Percentiles rank a stretch among this genome's conserved stretches.
These are phyloP conservation scores for Trichonephila inaurata DNA, from an alignment of 1,140 invertebrate species.

Conservation along the genomic window DNA sequence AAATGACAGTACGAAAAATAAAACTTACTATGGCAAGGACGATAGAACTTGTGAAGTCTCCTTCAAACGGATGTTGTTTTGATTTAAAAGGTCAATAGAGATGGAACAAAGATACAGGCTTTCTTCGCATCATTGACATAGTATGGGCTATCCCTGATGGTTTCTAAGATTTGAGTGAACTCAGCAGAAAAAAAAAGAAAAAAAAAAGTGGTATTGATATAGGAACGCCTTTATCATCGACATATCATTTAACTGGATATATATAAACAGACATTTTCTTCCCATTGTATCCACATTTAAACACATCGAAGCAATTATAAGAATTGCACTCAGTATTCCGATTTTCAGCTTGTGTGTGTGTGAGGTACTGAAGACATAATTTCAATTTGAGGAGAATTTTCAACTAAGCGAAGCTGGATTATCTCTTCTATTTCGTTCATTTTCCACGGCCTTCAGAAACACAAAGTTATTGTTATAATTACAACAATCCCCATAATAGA, in stretches of 20 bases:
- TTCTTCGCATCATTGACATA: conserved; percentile 91
- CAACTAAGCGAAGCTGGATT: conserved; percentile 41
- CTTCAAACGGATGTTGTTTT: conserved; percentile 87
- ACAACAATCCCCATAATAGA: not conserved
- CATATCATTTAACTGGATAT: conserved; percentile 89
- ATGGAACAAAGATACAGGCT: conserved; percentile 93
- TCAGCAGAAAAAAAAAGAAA: conserved; percentile 91
- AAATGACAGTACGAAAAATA: not conserved
- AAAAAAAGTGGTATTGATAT: conserved; percentile 83
- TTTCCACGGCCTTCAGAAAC: conserved; percentile 46
- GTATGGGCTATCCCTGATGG: conserved; percentile 89
- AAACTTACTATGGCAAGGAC: conserved; percentile 88
- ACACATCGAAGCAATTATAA: conserved; percentile 96
- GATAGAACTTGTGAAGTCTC: conserved; percentile 89
- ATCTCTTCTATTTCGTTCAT: conserved; percentile 7
- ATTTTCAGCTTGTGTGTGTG: conserved; percentile 22
- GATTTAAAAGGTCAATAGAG: conserved; percentile 92
- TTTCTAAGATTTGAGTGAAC: conserved; percentile 88
- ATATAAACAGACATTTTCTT: conserved; percentile 87
- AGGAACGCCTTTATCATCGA: conserved; percentile 83
- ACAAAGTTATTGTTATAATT: not conserved
- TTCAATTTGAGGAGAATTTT: conserved; percentile 56
- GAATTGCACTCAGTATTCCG: conserved; percentile 86
- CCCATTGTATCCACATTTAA: conserved; percentile 88
- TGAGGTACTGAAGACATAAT: not conserved